These are phyloP conservation scores for Amyelois transitella DNA, from an alignment of 1,140 invertebrate genomes.

Conservation along the genomic window DNA sequence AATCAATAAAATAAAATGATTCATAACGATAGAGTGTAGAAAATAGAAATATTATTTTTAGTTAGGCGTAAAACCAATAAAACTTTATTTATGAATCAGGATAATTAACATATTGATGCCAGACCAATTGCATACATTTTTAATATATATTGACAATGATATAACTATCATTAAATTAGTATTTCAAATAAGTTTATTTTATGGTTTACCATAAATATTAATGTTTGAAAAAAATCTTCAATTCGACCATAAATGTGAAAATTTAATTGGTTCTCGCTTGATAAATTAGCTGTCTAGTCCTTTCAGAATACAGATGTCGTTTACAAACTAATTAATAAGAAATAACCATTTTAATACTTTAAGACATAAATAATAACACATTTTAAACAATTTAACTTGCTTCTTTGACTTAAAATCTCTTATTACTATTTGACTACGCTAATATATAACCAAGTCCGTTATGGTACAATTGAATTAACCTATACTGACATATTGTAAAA, in stretches of 20 bases:
- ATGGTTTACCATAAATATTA: background rate
- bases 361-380: conserved; percentile 74
- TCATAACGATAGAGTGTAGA: conserved; percentile 70
- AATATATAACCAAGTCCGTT: conserved; percentile 71
- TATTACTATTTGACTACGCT: conserved; percentile 70
- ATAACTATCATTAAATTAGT: background rate
- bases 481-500: conserved; percentile 72
- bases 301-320: conserved; percentile 58
- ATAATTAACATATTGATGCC: background rate
- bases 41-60: conserved; percentile 52
- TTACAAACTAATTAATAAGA: conserved; percentile 74
- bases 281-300: conserved; percentile 30
- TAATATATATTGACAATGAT: background rate
- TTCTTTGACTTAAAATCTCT: conserved; percentile 74
- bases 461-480: conserved; percentile 68
- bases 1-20: conserved; percentile 5
- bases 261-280: conserved; percentile 58
- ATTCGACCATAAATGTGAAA: conserved; percentile 3
- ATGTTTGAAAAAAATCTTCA: background rate
- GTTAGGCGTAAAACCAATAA: conserved; percentile 55
- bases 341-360: conserved; percentile 75
- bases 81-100: conserved; percentile 24
- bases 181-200: background rate
- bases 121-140: background rate
- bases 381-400: conserved; percentile 73